Evolutionary conservation across 2,113 vertebrate genomes (phyloP).

Genomic region (Xenopus borealis): DNA sequence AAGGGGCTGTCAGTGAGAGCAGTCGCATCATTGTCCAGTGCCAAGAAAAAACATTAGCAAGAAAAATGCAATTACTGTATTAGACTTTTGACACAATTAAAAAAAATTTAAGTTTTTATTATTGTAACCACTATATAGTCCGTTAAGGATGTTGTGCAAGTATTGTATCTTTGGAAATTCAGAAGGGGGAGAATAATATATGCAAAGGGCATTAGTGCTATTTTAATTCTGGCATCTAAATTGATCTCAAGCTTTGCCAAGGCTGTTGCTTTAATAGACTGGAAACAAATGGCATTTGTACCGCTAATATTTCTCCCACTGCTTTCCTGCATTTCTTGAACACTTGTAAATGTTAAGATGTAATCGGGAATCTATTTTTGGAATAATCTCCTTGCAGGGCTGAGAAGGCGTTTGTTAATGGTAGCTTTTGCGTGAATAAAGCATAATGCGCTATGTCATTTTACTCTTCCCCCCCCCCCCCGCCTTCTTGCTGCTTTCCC

Average conservation of each 20-base stretch:
- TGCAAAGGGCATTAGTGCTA: background rate
- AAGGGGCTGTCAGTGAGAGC: too few relatives aligned
- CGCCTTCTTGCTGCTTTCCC: background rate
- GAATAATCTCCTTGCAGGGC: background rate
- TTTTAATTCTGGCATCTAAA: background rate
- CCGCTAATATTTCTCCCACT: background rate
- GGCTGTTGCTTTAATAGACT: slow-evolving; percentile 9
- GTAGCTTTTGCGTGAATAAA: slow-evolving; percentile 15
- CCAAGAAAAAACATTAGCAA: too few relatives aligned
- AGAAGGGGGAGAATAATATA: too few relatives aligned
- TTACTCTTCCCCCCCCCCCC: background rate
- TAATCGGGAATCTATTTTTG: slow-evolving; percentile 11
- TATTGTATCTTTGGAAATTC: too few relatives aligned
- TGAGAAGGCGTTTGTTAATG: slow-evolving; percentile 13
- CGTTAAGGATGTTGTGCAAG: too few relatives aligned
- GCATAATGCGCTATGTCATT: background rate
- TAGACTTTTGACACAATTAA: too few relatives aligned
- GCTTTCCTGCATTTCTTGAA: background rate
- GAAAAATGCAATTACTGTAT: too few relatives aligned
- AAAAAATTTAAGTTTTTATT: too few relatives aligned
- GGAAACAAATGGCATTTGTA: slow-evolving; percentile 3
- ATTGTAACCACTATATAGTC: too few relatives aligned
- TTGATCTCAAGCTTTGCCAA: slow-evolving; percentile 1
- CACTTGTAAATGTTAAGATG: background rate
- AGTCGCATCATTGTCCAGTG: too few relatives aligned